Evolutionary conservation across 2,888 invertebrate species (phyloP), one percentile per base, ranked within the genome.

Genomic region (Drosophila recens): DNA sequence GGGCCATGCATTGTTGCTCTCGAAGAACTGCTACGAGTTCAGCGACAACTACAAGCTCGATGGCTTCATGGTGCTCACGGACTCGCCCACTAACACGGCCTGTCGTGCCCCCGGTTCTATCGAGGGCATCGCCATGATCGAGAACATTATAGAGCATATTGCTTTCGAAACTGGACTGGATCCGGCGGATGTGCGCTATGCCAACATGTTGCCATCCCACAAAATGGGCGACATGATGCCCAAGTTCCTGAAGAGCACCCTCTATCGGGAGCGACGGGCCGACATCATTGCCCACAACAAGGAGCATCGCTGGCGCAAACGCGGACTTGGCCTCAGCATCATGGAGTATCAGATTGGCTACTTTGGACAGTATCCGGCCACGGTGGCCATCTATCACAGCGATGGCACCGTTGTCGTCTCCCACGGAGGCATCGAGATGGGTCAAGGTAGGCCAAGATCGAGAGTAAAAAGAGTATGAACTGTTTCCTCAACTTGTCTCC

Each of bases 251-350:
- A 90, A 92, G 64, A 93, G 93, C 65, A 93, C 87, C 0, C 94
- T 95, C 48, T 95, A 95, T 80, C 92, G 93, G 0, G 88, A 92
- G 9, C 93, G 96, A 10, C 94, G 93, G 76, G 91, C 91, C 62
- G 94, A 93, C 45, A 93, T 96, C 3, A 92, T 93, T 15, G 89
- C 92, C 8, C 96, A 95, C 84, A 97, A 97, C 84, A 92, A 93
- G 76, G 93, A 94, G 56, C 97, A 97, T 92, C 93, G 96, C 13
- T 97, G 97, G 97, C 96, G 94, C 82, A 97, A 97, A 90, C 94
- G 94, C 40, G 97, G 96, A 0, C 91, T 96, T 1, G 93, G 95
- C 13, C 87, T 97, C 6, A 93, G 95, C 10, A 94, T 96, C 3
- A 95, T 97, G 94, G 94, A 94, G 79, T 97, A 95, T 93, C 94